Percentiles rank a stretch among this genome's conserved stretches.
phyloP scores from a whole-genome alignment of 2,797 vertebrate genomes.

The Danio albolineatus region DNA sequence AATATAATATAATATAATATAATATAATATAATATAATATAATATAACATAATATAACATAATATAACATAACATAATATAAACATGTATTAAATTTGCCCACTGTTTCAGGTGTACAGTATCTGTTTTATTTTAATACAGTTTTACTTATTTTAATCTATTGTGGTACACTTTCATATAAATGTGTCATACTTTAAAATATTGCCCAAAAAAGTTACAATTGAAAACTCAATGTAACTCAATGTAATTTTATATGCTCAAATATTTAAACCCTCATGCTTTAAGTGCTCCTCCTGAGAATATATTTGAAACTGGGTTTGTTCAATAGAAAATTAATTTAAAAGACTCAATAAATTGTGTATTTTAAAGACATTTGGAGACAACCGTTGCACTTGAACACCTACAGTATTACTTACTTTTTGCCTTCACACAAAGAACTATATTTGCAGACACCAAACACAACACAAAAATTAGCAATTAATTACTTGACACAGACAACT shows the following conservation, averaged over 20 bases:
- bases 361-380: neutral
- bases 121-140: no score
- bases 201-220: neutral
- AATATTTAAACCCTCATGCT: neutral
- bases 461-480: neutral
- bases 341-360: neutral
- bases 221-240: neutral
- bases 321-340: neutral
- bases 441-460: neutral
- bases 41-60: no score
- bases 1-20: no score
- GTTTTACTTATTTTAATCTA: neutral
- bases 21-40: no score
- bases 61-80: no score
- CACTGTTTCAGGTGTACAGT: no score
- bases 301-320: neutral
- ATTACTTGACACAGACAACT: slow-evolving; percentile 17
- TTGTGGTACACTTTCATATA: neutral
- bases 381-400: neutral
- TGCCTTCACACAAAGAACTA: neutral
- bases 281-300: neutral
- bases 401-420: neutral
- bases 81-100: no score
- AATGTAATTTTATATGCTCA: neutral
- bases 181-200: neutral